Base-by-base conservation (phyloP, 2,113 vertebrate genomes). In the Dasypus novemcinctus region DNA sequence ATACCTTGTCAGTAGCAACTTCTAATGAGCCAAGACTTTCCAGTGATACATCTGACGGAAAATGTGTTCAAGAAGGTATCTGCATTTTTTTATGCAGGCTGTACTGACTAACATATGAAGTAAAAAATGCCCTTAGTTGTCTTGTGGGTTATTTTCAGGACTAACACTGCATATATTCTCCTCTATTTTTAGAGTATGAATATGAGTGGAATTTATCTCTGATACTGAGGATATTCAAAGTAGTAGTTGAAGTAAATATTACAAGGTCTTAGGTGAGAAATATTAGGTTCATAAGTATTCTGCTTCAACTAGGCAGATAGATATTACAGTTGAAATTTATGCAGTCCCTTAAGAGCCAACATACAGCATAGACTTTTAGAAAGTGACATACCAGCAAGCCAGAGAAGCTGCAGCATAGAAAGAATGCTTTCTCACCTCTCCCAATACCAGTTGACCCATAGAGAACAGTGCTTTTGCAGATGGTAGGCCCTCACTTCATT, bases 1-100 rank as follows among this genome's bases (percentile, higher is more conserved):
- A 98, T 57, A 82, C 97, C 59, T 95, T 97, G 87, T 97, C 98
- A 31, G 49, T 95, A 89, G 83, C 98, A 41, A 29, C 97, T 63
- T 92, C 98, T 59, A 98, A 97, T 87, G 98, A 98, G 80, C 95
- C 98, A 4, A 91, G 96, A 61, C 87, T 97, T 74, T 92, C 97
- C 93, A 98, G 21, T 0, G 98, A 98, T 72, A 87, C 33, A 79
- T 76, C 97, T 10, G 98, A 98, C 91, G 98, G 97, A 92, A 98
- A 96, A 74, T 88, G 71, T 61, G 41, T 91, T 20, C 97, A 96
- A 57, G 98, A 98, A 98, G 98, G 98, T 99, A 98, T 90, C 95
- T 96, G 64, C 89, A 7, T 96, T 98, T 91, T 75, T 91, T 87
- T 38, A 72, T 27, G 3, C 90, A 57, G 64, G 72, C 91, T 92